Evolutionary conservation across 1,140 invertebrate genomes (phyloP).

Genomic region (Megalopta genalis): DNA sequence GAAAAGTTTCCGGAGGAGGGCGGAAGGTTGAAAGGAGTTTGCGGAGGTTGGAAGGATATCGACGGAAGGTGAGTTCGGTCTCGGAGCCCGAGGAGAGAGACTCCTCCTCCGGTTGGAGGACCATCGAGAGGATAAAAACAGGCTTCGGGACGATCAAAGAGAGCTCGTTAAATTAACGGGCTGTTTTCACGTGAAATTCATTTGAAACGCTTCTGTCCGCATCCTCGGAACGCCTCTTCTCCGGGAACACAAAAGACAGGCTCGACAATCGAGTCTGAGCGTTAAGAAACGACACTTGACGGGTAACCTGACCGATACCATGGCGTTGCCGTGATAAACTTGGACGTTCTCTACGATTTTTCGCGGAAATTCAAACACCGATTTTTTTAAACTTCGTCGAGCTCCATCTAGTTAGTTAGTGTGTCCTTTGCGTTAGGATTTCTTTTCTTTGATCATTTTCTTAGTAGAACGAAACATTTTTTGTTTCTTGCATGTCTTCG

Average conservation of each 20-base stretch:
- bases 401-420: no score
- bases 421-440: no score
- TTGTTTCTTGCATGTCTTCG: no score
- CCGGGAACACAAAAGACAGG: background rate
- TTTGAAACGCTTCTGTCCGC: constrained; percentile 7
- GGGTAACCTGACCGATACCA: background rate
- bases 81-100: background rate
- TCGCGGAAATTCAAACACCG: no score
- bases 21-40: constrained; percentile 32
- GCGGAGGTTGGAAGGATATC: constrained; percentile 38
- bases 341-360: no score
- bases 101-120: background rate
- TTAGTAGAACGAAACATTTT: no score
- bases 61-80: constrained; percentile 23
- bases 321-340: no score
- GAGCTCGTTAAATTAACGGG: constrained; percentile 51
- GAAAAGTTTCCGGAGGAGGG: background rate
- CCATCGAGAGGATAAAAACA: constrained; percentile 44
- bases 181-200: constrained; percentile 49
- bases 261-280: background rate
- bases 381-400: no score
- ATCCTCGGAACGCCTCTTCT: background rate
- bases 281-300: background rate
- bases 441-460: no score
- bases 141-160: constrained; percentile 51